These are phyloP conservation scores for Erinaceus europaeus DNA, from an alignment of 2,113 vertebrate genomes.

Conservation along the genomic window DNA sequence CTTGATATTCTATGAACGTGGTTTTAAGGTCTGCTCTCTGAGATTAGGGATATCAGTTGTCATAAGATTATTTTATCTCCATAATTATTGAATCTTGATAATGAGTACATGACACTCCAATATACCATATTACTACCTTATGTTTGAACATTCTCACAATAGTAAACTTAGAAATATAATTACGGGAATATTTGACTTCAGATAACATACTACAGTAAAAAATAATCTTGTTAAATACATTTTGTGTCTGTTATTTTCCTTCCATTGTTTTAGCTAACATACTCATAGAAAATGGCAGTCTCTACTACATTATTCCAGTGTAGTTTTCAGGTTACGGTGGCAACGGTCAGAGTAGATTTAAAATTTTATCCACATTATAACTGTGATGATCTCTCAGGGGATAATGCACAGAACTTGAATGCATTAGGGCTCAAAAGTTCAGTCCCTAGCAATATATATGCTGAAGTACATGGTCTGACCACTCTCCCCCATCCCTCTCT, in stretches of 20 bases:
- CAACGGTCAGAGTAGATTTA: no score
- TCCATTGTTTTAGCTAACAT: conserved; percentile 8
- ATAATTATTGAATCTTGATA: neutral
- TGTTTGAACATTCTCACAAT: conserved; percentile 14
- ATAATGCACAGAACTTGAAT: no score
- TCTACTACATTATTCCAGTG: no score
- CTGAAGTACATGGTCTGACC: no score
- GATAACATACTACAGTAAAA: conserved; percentile 14
- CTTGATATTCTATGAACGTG: neutral
- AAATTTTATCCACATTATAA: no score
- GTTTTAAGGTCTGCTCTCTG: neutral
- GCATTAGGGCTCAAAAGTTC: no score
- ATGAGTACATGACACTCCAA: neutral
- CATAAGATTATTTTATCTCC: conserved; percentile 25
- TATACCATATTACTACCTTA: conserved; percentile 21
- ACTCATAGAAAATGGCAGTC: no score
- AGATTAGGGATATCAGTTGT: neutral
- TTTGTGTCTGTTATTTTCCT: neutral
- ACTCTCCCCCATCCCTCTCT: no score
- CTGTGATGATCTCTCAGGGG: no score
- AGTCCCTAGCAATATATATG: no score
- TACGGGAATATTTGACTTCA: neutral
- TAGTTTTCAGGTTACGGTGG: no score
- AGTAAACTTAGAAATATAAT: conserved; percentile 31
- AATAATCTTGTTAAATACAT: neutral